Base-by-base conservation (phyloP, 2,888 invertebrate genomes). In the Fragum fragum region DNA sequence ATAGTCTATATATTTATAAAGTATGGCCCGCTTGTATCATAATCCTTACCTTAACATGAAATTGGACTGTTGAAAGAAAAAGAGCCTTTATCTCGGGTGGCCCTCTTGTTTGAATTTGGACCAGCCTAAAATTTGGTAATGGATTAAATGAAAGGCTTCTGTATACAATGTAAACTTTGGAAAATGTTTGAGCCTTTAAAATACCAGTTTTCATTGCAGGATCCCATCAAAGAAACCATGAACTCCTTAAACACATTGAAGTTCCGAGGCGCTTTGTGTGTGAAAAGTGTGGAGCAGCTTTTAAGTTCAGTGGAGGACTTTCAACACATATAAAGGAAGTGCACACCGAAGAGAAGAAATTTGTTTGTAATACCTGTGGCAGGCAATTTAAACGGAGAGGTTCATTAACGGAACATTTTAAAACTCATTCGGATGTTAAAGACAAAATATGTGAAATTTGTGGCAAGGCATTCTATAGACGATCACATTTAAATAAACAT, bases 231-330 rank as follows among this genome's bases (percentile, higher is more conserved):
- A 39, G 59, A 36, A 73, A 59, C 73, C 73, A 73, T 29, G 73
- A 73, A 52, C 57, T 59, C 7, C 21, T 42, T 6, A 59, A 28
- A 28, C 73, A 73, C 32, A 39, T 47, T 1, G 52, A 73, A 18
- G 61, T 61, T 9, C 61, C 73, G 5, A n/a, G 47, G 7, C 26
- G 59, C 5, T 52, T 47, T 47, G 61, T 73, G 14, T 73, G 73
- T 21, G 61, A 73, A 14, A 73, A 61, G 61, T 73, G 73, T 73
- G 73, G 73, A 14, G 73, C 73, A 18, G 42, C 73, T 2, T 73
- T 73, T 28, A 55, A 73, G 52, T 63, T 59, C n/a, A 55, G 61
- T 14, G 61, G 39, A 23, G 16, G 73, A 18, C 73, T 73, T 14
- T 32, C 73, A 26, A 42, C 36, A 1, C 73, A 73, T 23, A 42